A percentile compares a stretch with the other conserved stretches of the same genome.
These are phyloP conservation scores for Macrobrachium rosenbergii DNA, from an alignment of 1,140 invertebrate species.

Conservation along the genomic window DNA sequence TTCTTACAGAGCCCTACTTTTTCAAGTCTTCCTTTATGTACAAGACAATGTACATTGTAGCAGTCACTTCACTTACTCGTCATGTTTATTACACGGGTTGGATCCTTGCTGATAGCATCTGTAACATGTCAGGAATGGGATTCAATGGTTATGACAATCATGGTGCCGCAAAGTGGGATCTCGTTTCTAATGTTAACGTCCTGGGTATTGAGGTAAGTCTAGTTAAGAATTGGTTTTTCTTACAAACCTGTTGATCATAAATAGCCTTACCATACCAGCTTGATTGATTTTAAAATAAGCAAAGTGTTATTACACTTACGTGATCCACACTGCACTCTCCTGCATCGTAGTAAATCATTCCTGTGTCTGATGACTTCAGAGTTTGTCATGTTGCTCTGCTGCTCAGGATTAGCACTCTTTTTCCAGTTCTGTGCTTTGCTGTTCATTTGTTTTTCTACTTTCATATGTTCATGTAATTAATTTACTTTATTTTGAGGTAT, in stretches of 20 bases:
- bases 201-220: slow-evolving; percentile 86
- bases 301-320: too few species aligned
- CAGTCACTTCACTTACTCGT: slow-evolving; percentile 82
- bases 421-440: too few species aligned
- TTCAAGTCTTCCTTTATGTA: slow-evolving; percentile 69
- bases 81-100: slow-evolving; percentile 98
- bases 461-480: too few species aligned
- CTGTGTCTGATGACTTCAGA: too few species aligned
- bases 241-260: background rate
- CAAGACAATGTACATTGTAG: slow-evolving; percentile 83
- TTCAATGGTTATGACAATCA: slow-evolving; percentile 86
- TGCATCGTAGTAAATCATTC: too few species aligned
- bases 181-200: slow-evolving; percentile 91
- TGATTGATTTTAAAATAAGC: too few species aligned
- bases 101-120: slow-evolving; percentile 93
- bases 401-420: too few species aligned
- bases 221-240: slow-evolving; percentile 22
- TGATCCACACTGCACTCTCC: too few species aligned
- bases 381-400: too few species aligned
- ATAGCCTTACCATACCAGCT: too few species aligned
- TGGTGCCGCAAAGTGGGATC: slow-evolving; percentile 84
- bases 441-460: too few species aligned
- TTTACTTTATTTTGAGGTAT: too few species aligned
- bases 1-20: slow-evolving; percentile 48
- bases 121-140: slow-evolving; percentile 93